A percentile compares a stretch with the other conserved stretches of the same genome.
Conservation (phyloP, 1,140 invertebrate genomes). For the Achatina immaculata region DNA sequence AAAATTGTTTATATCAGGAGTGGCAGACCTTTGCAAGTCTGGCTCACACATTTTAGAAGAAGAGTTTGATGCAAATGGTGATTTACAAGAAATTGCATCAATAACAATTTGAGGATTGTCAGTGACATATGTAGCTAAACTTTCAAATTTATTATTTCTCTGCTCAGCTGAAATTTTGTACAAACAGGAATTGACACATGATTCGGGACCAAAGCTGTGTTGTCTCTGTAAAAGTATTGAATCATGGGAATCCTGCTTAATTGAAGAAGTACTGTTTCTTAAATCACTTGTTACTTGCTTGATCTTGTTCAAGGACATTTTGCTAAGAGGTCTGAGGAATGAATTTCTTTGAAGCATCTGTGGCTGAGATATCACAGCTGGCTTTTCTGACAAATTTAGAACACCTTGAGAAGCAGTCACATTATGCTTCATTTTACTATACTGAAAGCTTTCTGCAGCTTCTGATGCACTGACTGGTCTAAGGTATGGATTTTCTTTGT, state of each 20-base stretch:
- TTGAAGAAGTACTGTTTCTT: background rate
- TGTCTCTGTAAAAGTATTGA: constrained; percentile 16
- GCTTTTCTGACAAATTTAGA: constrained; percentile 17
- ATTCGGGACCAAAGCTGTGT: constrained; percentile 4
- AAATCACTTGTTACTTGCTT: background rate
- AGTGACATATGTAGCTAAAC: background rate
- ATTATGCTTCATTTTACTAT: constrained; percentile 39
- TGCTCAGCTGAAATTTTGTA: background rate
- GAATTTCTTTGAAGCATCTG: constrained; percentile 53
- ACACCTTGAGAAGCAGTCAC: constrained; percentile 41
- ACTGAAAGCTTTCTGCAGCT: constrained; percentile 53
- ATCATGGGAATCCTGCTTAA: constrained; percentile 33
- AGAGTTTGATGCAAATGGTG: background rate
- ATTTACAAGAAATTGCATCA: background rate
- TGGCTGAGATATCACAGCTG: background rate
- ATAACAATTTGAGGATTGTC: background rate
- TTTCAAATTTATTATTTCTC: background rate
- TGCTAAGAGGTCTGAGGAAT: constrained; percentile 66
- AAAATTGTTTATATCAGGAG: background rate
- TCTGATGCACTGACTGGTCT: constrained; percentile 67
- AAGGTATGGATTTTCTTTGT: constrained; percentile 56
- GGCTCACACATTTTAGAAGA: background rate
- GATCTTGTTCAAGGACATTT: constrained; percentile 35
- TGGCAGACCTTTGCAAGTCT: background rate
- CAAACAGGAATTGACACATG: constrained; percentile 14